phyloP scores from a whole-genome alignment of 2,888 invertebrate genomes.

The Aphodius granarius region DNA sequence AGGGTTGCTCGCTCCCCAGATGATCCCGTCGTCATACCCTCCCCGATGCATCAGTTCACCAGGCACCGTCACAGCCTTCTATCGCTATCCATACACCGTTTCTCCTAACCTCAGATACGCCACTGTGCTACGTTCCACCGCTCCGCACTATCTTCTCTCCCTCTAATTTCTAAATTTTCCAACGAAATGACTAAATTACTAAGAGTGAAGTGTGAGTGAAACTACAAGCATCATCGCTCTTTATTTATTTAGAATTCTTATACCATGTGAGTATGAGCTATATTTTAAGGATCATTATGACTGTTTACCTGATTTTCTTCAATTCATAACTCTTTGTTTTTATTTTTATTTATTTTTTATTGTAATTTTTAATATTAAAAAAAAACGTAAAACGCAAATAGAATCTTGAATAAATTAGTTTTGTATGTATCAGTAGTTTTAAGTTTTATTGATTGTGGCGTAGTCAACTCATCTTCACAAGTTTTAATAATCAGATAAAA shows the following conservation, averaged over 20 bases:
- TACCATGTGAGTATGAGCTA: not conserved
- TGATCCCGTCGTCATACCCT: conserved; percentile 30
- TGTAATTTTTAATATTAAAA: not conserved
- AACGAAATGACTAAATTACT: not conserved
- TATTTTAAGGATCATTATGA: not conserved
- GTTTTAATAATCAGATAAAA: too few species aligned
- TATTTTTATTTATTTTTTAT: too few species aligned
- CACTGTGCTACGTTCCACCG: conserved; percentile 43
- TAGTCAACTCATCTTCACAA: too few species aligned
- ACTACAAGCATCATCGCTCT: not conserved
- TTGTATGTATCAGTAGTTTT: too few species aligned
- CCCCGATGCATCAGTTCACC: conserved; percentile 30
- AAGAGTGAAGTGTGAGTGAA: conserved; percentile 1
- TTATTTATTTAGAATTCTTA: not conserved
- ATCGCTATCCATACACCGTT: conserved; percentile 42
- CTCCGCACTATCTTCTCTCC: not conserved
- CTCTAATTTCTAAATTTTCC: not conserved
- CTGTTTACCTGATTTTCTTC: not conserved
- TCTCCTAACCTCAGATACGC: conserved; percentile 26
- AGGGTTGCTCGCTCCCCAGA: conserved; percentile 36
- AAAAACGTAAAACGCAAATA: not conserved
- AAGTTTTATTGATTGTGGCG: too few species aligned
- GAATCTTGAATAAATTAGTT: too few species aligned
- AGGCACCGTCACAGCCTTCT: conserved; percentile 42
- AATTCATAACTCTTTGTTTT: too few species aligned